Percentiles rank a stretch among this genome's conserved stretches.
phyloP scores from a whole-genome alignment of 2,888 invertebrate species.

The Mactromeris polynyma region DNA sequence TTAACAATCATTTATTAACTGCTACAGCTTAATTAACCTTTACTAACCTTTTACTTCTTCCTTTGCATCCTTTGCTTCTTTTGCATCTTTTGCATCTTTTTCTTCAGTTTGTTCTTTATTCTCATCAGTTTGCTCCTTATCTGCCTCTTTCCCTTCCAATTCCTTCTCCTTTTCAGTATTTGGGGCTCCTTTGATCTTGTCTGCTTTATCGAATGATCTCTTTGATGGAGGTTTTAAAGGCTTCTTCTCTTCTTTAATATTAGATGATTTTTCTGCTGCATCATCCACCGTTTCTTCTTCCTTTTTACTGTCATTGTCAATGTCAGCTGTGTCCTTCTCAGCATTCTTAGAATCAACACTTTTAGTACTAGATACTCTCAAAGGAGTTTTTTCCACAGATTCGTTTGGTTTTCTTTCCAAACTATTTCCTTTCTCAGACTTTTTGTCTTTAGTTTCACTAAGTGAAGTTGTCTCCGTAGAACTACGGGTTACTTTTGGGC shows the following conservation, averaged over 20 bases:
- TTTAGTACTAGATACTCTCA: slow-evolving; percentile 9
- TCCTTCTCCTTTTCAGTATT: slow-evolving; percentile 32
- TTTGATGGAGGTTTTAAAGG: slow-evolving; percentile 32
- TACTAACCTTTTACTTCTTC: slow-evolving; percentile 29
- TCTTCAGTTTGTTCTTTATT: slow-evolving; percentile 34
- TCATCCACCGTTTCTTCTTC: neutral
- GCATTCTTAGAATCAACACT: neutral
- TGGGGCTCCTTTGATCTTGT: slow-evolving; percentile 43
- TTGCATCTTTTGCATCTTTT: slow-evolving; percentile 29
- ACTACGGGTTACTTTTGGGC: slow-evolving; percentile 2
- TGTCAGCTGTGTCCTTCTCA: neutral
- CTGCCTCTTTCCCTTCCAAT: slow-evolving; percentile 24
- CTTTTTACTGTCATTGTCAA: neutral
- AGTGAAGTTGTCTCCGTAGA: neutral
- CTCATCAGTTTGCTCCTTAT: slow-evolving; percentile 35
- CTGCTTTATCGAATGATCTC: slow-evolving; percentile 40
- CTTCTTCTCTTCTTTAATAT: slow-evolving; percentile 44
- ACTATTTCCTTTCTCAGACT: slow-evolving; percentile 27
- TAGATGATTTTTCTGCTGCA: neutral
- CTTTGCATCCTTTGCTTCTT: slow-evolving; percentile 32
- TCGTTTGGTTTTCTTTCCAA: neutral
- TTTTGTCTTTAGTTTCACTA: slow-evolving; percentile 19
- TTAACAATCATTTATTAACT: too few relatives aligned
- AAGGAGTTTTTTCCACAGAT: neutral
- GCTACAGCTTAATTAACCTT: too few relatives aligned